phyloP scores from a whole-genome alignment of 1,140 invertebrate genomes.

The Paralvinella palmiformis region DNA sequence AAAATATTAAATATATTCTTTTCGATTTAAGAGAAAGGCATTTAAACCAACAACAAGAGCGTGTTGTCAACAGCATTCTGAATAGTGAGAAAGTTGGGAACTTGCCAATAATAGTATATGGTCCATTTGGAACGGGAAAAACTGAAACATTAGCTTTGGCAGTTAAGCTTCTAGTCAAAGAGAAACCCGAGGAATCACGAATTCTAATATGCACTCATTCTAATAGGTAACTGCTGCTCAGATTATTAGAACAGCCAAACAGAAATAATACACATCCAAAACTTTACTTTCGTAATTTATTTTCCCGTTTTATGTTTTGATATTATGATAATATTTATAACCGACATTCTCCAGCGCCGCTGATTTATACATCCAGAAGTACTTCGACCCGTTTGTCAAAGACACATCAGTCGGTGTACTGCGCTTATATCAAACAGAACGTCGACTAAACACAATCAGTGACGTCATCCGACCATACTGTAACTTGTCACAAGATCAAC shows the following conservation, averaged over 20 bases:
- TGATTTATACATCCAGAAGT: conserved; percentile 69
- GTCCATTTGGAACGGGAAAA: conserved; percentile 82
- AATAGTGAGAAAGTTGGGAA: too few relatives aligned
- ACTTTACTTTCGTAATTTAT: too few relatives aligned
- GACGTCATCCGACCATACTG: conserved; percentile 69
- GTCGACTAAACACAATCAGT: conserved; percentile 71
- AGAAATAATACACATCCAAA: too few relatives aligned
- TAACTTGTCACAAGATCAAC: conserved; percentile 56
- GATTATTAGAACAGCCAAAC: too few relatives aligned
- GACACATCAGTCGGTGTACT: conserved; percentile 65
- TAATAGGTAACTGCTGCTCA: conserved; percentile 62
- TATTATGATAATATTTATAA: too few relatives aligned
- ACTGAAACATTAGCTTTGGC: conserved; percentile 77
- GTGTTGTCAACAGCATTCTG: too few relatives aligned
- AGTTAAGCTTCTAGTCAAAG: conserved; percentile 63
- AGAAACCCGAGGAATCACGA: conserved; percentile 60
- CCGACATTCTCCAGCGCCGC: too few relatives aligned
- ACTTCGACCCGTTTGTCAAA: conserved; percentile 71
- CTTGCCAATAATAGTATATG: too few relatives aligned
- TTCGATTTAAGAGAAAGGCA: too few relatives aligned
- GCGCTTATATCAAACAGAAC: conserved; percentile 75
- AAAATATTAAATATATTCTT: too few relatives aligned
- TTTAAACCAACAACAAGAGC: too few relatives aligned
- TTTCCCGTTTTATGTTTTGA: too few relatives aligned
- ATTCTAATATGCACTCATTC: conserved; percentile 86